Evolutionary conservation across 2,888 invertebrate species (phyloP).

Genomic region (Prosopocoilus inquinatus): DNA sequence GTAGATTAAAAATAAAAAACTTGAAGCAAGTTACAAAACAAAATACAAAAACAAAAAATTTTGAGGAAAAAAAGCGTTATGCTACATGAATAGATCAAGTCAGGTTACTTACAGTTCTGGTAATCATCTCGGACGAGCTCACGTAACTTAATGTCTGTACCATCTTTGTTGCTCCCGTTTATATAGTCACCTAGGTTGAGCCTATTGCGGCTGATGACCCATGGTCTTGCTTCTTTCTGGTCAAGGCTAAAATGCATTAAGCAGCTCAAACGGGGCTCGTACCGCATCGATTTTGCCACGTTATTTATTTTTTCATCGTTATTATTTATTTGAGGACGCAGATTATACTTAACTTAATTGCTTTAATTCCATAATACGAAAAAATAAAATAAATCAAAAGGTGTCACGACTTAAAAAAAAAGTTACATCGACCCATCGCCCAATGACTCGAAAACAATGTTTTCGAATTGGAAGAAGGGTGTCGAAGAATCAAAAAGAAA

Average conservation of each 20-base stretch:
- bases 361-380: too few species aligned
- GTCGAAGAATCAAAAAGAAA: too few species aligned
- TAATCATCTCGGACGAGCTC: constrained; percentile 6
- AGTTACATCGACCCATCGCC: too few species aligned
- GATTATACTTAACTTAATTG: too few species aligned
- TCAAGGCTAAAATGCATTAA: constrained; percentile 17
- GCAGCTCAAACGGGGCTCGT: not conserved
- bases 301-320: too few species aligned
- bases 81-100: not conserved
- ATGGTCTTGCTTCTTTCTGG: constrained; percentile 23
- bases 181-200: constrained; percentile 9
- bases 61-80: not conserved
- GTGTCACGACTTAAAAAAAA: too few species aligned
- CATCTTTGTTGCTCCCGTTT: constrained; percentile 5
- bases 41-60: not conserved
- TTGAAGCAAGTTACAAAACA: not conserved
- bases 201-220: constrained; percentile 25
- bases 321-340: too few species aligned
- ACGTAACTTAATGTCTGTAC: not conserved
- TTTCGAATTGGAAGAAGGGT: too few species aligned
- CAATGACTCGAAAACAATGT: too few species aligned
- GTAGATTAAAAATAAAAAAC: not conserved
- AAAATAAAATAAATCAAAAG: too few species aligned
- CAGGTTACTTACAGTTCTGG: constrained; percentile 12
- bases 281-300: too few species aligned